Evolutionary conservation across 2,888 invertebrate genomes (phyloP).

Genomic region (Isoperla grammatica): DNA sequence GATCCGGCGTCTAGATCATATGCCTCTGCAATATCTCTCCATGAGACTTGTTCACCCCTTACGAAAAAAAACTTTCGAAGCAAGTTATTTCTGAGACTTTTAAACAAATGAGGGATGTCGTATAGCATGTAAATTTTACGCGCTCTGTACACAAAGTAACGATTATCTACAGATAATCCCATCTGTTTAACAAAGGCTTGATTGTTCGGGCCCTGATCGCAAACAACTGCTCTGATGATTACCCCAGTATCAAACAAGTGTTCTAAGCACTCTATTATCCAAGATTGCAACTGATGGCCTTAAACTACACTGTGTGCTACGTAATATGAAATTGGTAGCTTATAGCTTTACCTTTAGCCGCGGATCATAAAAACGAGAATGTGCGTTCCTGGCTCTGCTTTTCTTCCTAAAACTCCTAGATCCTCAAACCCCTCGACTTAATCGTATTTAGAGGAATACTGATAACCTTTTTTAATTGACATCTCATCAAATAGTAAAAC

Average conservation of each 20-base stretch:
- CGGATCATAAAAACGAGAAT: conserved; percentile 11
- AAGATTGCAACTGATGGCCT: not conserved
- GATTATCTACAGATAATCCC: not conserved
- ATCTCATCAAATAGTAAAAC: too few relatives aligned
- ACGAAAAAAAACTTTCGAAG: not conserved
- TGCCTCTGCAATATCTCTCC: not conserved
- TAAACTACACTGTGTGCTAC: not conserved
- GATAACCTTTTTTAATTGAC: too few relatives aligned
- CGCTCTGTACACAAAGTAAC: not conserved
- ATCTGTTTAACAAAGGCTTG: not conserved
- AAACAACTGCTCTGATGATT: conserved; percentile 11
- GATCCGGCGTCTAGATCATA: not conserved
- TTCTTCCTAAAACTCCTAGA: not conserved
- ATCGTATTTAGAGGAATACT: too few relatives aligned
- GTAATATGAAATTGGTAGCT: conserved; percentile 12
- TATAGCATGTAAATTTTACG: conserved; percentile 4
- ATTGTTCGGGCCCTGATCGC: conserved; percentile 18
- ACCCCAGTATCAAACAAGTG: not conserved
- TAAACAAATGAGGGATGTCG: conserved; percentile 7
- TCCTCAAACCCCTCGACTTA: too few relatives aligned
- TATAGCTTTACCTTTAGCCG: not conserved
- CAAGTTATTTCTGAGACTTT: not conserved
- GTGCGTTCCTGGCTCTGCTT: not conserved
- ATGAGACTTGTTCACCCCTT: not conserved
- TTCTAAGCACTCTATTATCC: not conserved